These are phyloP conservation scores for Esox lucius DNA, from an alignment of 2,797 vertebrate genomes.

Conservation along the genomic window DNA sequence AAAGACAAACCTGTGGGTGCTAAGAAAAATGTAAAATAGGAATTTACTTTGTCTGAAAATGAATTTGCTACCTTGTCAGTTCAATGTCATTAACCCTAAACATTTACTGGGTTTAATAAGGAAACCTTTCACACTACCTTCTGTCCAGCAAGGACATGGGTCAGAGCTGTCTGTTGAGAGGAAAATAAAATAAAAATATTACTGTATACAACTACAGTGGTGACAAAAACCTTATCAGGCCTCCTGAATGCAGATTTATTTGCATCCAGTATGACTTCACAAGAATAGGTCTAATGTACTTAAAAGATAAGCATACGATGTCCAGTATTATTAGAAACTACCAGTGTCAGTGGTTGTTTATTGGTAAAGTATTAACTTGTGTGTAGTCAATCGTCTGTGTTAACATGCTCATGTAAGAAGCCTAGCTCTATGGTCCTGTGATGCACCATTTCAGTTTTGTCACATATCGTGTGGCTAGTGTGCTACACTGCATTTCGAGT, in stretches of 20 bases:
- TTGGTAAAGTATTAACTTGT: neutral
- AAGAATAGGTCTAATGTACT: neutral
- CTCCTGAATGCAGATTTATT: neutral
- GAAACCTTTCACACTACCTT: neutral
- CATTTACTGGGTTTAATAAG: neutral
- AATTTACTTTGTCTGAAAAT: constrained; percentile 25
- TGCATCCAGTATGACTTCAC: neutral
- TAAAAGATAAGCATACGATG: neutral
- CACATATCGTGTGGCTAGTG: neutral
- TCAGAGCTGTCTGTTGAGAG: neutral
- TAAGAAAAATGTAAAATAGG: constrained; percentile 33
- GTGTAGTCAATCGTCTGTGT: neutral
- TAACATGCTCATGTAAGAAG: neutral
- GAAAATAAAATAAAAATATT: no score
- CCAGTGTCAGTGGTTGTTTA: neutral
- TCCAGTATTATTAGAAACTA: neutral
- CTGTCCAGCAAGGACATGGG: neutral
- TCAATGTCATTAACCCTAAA: no score
- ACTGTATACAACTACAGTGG: neutral
- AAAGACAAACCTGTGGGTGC: constrained; percentile 5
- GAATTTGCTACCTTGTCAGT: neutral
- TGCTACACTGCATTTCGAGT: no score
- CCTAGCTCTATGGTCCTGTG: neutral
- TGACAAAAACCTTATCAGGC: neutral
- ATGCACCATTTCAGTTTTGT: neutral